Evolutionary conservation across 2,888 invertebrate species (phyloP), one percentile per base, ranked within the genome.

Genomic region (Cheilosia soror): DNA sequence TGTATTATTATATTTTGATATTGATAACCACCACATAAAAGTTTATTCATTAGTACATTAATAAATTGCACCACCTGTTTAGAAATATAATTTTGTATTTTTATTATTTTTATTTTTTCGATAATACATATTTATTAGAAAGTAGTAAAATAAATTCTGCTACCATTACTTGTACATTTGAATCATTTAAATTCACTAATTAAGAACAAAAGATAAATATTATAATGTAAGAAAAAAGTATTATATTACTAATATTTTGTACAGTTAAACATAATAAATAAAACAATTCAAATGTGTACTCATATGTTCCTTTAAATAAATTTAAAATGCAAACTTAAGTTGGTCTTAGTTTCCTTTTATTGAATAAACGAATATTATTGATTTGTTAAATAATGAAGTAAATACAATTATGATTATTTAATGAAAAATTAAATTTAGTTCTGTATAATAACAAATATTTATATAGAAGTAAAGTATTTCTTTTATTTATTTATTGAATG

Each of bases 271-370:
- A 3, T 37, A 20, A 60, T 68, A 55, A 77, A 51, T 37, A 57
- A 44, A 60, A 69, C 6, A 27, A 71, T 77, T 72, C 7, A 79
- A 75, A 84, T 65, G 63, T 75, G 31, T 80, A 71, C 80, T 80
- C 72, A 75, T 80, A 84, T 80, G 85, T 85, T 85, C 85, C 85
- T 85, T 85, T 81, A 20, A 40, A 76, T 47, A 40, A 77, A 57
- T 25, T 66, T 40, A 42, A 20, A 71, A 49, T 27, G 15, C 51
- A 55, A 65, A 42, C 15, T 60, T 65, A 31, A 51, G 72, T 63
- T 68, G 11, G 20, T 55, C 51, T 79, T 6, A 57, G 62, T 78
- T 83, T 31, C 9, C 15, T 53, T 71, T 60, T 60, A 6, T 40
- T 73, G 53, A 15, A 31, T 15, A 47, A 20, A 29, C 40, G 13